Percentiles rank a stretch among this genome's conserved stretches.
phyloP scores from a whole-genome alignment of 2,888 invertebrate genomes.

The Erebia palarica region DNA sequence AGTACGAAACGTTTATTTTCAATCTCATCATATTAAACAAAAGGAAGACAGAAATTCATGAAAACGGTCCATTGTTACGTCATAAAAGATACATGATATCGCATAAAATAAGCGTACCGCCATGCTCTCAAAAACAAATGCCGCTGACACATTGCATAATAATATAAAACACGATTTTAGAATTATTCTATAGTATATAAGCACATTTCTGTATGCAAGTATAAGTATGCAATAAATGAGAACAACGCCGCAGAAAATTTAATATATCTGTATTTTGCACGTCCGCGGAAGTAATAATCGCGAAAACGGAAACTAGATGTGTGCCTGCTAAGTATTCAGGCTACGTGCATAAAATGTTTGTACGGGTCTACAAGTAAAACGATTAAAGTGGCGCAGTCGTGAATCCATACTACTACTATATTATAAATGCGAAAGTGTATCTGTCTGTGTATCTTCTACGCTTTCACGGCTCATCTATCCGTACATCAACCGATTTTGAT shows the following conservation, averaged over 20 bases:
- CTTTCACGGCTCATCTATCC: too few species aligned
- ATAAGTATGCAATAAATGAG: neutral
- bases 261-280: neutral
- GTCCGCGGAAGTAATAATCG: conserved; percentile 2
- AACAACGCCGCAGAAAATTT: neutral
- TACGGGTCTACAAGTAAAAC: neutral
- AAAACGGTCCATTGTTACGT: too few species aligned
- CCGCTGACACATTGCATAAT: neutral
- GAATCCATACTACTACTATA: too few species aligned
- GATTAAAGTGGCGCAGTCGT: too few species aligned
- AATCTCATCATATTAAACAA: too few species aligned
- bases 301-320: neutral
- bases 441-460: too few species aligned
- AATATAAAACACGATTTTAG: neutral
- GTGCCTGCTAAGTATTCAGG: neutral
- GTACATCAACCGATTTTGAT: too few species aligned
- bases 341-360: neutral
- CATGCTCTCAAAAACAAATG: neutral
- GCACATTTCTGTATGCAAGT: neutral
- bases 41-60: too few species aligned
- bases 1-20: too few species aligned
- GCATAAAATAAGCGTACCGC: neutral
- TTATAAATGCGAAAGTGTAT: too few species aligned
- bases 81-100: too few species aligned
- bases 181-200: neutral